Percentiles rank a stretch among this genome's conserved stretches.
These are phyloP conservation scores for Philantomba maxwellii DNA, from an alignment of 2,113 vertebrate species.

Conservation along the genomic window DNA sequence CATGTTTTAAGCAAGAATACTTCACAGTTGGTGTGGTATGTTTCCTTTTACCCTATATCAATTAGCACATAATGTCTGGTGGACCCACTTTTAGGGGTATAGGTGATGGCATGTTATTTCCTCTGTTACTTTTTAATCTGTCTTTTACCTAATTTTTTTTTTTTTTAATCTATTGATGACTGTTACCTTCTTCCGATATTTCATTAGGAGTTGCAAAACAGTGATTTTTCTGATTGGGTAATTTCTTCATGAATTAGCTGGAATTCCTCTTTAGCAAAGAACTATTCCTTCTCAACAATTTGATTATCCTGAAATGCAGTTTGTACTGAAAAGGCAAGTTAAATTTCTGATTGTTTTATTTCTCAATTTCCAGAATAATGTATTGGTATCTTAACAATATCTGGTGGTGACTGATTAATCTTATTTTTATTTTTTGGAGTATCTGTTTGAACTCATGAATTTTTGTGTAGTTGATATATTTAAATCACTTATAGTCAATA, in stretches of 20 bases:
- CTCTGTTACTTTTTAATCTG: background rate
- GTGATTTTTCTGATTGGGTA: background rate
- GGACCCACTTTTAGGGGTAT: background rate
- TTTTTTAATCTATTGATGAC: background rate
- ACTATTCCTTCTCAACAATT: background rate
- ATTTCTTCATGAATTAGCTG: constrained; percentile 14
- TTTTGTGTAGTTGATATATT: constrained; percentile 10
- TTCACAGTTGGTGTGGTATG: background rate
- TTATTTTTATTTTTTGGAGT: background rate
- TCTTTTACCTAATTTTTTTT: background rate
- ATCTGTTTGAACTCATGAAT: background rate
- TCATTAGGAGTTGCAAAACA: background rate
- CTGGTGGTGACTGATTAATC: background rate
- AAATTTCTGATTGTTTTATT: constrained; percentile 9
- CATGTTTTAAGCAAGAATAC: background rate
- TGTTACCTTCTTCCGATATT: background rate
- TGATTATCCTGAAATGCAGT: background rate
- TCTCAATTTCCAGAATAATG: background rate
- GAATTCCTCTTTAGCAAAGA: constrained; percentile 28
- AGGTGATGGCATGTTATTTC: background rate
- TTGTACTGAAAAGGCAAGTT: background rate
- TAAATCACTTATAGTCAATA: background rate
- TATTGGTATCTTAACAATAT: background rate
- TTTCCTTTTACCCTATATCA: background rate
- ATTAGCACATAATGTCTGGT: background rate